These are phyloP conservation scores for Dasysyrphus albostriatus DNA, from an alignment of 2,888 invertebrate species.

Conservation along the genomic window DNA sequence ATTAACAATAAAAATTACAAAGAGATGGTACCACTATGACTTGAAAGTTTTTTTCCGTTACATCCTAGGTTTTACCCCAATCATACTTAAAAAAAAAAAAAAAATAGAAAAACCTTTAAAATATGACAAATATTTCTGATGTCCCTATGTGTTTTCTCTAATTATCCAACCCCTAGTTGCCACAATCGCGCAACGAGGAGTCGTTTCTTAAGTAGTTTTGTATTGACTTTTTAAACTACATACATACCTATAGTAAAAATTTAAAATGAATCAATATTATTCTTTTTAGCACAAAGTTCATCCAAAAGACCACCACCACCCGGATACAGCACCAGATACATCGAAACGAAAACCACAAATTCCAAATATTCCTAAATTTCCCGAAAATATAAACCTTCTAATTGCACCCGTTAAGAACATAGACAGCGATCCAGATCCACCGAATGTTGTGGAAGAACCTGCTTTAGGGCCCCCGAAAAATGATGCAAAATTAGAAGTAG, in stretches of 20 bases:
- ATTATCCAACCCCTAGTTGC: too few species aligned
- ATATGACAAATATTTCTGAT: too few species aligned
- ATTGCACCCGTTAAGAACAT: constrained; percentile 62
- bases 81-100: too few species aligned
- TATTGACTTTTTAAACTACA: too few species aligned
- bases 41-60: too few species aligned
- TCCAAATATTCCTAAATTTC: constrained; percentile 8
- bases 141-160: too few species aligned
- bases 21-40: too few species aligned
- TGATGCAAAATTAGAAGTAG: constrained; percentile 70
- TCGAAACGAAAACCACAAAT: constrained; percentile 52
- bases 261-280: not conserved
- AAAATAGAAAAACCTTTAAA: too few species aligned
- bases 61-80: too few species aligned
- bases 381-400: constrained; percentile 35
- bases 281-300: constrained; percentile 63
- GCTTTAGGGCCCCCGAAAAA: constrained; percentile 26
- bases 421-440: constrained; percentile 73
- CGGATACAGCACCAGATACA: constrained; percentile 44
- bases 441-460: constrained; percentile 71
- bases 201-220: too few species aligned
- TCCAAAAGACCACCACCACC: constrained; percentile 50
- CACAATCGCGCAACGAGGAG: too few species aligned
- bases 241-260: not conserved
- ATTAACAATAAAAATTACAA: too few species aligned